A percentile compares a stretch with the other conserved stretches of the same genome.
These are phyloP conservation scores for Cygnus buccinator DNA, from an alignment of 2,113 vertebrate species.

Conservation along the genomic window DNA sequence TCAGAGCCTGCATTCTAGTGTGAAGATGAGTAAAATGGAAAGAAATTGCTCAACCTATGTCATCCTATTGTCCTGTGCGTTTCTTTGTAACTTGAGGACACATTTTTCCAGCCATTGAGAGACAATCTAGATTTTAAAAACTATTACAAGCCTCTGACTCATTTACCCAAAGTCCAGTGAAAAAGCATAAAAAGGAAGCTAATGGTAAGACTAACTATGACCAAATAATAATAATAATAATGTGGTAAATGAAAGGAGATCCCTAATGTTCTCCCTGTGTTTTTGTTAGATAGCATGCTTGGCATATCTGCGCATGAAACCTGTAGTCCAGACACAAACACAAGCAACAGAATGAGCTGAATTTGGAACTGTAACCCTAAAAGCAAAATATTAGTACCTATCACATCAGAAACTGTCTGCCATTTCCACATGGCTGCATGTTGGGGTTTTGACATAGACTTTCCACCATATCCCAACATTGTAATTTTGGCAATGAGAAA, in stretches of 20 bases:
- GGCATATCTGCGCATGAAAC: background rate
- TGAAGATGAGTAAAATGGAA: background rate
- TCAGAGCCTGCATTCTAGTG: background rate
- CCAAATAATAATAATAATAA: background rate
- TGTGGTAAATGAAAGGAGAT: background rate
- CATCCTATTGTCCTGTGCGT: background rate
- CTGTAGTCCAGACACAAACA: background rate
- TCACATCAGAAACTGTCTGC: background rate
- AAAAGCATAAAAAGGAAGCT: background rate
- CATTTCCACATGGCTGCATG: background rate
- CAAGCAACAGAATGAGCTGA: background rate
- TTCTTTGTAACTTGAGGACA: background rate
- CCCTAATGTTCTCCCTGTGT: background rate
- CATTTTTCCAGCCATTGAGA: background rate
- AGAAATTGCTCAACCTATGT: background rate
- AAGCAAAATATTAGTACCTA: constrained; percentile 9
- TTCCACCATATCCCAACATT: background rate
- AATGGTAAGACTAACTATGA: accelerated
- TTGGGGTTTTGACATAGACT: background rate
- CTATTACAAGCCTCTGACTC: background rate
- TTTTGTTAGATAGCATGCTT: background rate
- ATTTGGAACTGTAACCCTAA: background rate
- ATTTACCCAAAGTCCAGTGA: background rate
- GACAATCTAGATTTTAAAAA: background rate
- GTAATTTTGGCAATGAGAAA: background rate